Conservation (phyloP, 2,888 invertebrate species). For the Tiphia femorata region DNA sequence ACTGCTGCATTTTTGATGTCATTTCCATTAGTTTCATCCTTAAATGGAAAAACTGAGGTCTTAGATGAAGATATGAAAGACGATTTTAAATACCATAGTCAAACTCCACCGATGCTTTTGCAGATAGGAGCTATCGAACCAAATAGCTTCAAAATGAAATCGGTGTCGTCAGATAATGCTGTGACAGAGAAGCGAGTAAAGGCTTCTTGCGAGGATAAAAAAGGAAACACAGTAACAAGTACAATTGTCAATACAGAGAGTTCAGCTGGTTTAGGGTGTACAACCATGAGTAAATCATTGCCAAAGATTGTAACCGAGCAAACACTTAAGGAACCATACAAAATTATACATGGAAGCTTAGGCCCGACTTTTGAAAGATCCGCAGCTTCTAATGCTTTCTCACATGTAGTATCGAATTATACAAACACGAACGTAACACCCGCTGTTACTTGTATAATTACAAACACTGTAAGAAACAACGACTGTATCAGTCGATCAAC, state of each 20-base stretch:
- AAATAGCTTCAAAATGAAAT: slow-evolving; percentile 64
- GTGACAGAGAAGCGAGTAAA: slow-evolving; percentile 35
- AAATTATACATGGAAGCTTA: slow-evolving; percentile 51
- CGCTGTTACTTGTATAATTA: slow-evolving; percentile 10
- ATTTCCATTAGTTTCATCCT: slow-evolving; percentile 79
- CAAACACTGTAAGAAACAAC: no score
- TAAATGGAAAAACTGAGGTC: slow-evolving; percentile 72
- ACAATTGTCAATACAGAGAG: slow-evolving; percentile 16
- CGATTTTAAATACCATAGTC: slow-evolving; percentile 66
- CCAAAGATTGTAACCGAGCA: slow-evolving; percentile 61
- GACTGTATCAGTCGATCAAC: slow-evolving; percentile 20
- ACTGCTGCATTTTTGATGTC: slow-evolving; percentile 84
- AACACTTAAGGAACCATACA: slow-evolving; percentile 58
- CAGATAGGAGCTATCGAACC: slow-evolving; percentile 66
- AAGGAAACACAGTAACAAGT: slow-evolving; percentile 9
- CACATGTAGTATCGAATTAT: slow-evolving; percentile 24
- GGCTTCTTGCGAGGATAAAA: slow-evolving; percentile 28
- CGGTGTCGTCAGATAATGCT: slow-evolving; percentile 27
- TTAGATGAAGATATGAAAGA: slow-evolving; percentile 71
- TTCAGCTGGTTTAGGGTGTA: slow-evolving; percentile 28
- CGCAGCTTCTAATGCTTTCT: slow-evolving; percentile 17
- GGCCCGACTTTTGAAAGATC: slow-evolving; percentile 32
- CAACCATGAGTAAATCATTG: slow-evolving; percentile 45
- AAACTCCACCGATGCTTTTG: slow-evolving; percentile 66
- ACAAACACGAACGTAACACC: slow-evolving; percentile 17